These are phyloP conservation scores for Rhamnusium bicolor DNA, from an alignment of 2,888 invertebrate species.

Conservation along the genomic window DNA sequence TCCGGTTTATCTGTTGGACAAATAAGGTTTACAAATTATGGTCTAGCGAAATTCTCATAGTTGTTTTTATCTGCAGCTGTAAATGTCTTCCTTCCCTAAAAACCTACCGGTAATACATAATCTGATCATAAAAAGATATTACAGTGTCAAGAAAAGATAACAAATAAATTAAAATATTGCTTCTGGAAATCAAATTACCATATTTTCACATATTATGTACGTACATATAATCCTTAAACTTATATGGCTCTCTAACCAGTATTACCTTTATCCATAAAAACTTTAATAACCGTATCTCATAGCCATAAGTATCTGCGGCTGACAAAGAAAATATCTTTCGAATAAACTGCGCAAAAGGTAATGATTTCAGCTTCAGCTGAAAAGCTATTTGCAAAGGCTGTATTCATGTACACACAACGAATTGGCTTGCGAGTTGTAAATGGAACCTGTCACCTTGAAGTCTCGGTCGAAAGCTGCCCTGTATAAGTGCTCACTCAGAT, in stretches of 20 bases:
- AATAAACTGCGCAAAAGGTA: slow-evolving; percentile 25
- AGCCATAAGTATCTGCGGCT: slow-evolving; percentile 1
- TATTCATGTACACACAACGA: slow-evolving; percentile 19
- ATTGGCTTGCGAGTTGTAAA: slow-evolving; percentile 26
- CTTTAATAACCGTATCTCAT: slow-evolving; percentile 12
- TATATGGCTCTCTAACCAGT: slow-evolving; percentile 5
- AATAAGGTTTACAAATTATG: background rate
- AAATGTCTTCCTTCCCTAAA: background rate
- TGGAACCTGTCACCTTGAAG: slow-evolving; percentile 23
- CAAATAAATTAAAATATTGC: background rate
- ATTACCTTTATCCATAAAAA: slow-evolving; percentile 13
- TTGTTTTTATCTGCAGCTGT: background rate
- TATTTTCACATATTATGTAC: background rate
- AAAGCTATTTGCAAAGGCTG: slow-evolving; percentile 18
- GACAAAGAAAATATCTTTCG: slow-evolving; percentile 11
- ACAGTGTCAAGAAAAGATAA: background rate
- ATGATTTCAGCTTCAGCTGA: slow-evolving; percentile 15
- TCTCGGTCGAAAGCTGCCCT: slow-evolving; percentile 24
- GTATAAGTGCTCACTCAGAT: slow-evolving; percentile 7
- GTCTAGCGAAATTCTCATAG: background rate
- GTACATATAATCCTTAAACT: background rate
- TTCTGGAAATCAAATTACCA: background rate
- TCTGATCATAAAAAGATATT: background rate
- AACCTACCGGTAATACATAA: background rate
- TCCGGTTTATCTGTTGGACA: background rate